Percentiles rank a stretch among this genome's conserved stretches.
phyloP scores from a whole-genome alignment of 2,113 vertebrate genomes.

The Dicrurus megarhynchus region DNA sequence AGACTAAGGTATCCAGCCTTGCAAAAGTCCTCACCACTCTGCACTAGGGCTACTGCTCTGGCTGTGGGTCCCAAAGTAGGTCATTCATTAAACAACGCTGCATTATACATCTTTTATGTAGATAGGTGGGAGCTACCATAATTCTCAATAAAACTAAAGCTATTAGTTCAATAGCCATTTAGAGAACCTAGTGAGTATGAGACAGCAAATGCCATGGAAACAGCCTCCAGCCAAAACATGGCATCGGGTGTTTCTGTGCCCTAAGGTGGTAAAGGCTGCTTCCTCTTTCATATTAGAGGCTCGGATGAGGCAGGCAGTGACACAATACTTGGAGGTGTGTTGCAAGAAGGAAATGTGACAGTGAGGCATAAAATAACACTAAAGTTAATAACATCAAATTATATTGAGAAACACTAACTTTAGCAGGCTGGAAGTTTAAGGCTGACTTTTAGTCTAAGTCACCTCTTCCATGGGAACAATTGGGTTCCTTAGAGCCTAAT shows the following conservation, averaged over 20 bases:
- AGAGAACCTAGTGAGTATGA: not conserved
- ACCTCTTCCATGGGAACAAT: not conserved
- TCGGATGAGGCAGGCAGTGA: not conserved
- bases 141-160: not conserved
- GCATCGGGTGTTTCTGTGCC: not conserved
- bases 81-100: not conserved
- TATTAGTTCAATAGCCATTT: not conserved
- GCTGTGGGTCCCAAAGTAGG: not conserved
- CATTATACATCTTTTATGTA: rapidly evolving
- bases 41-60: not conserved
- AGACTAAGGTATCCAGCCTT: not conserved
- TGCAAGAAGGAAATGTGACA: not conserved
- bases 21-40: not conserved
- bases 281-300: not conserved
- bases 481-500: not conserved
- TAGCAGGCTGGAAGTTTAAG: not conserved
- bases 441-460: not conserved
- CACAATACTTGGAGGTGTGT: not conserved
- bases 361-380: not conserved
- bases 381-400: not conserved
- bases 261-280: not conserved
- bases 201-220: not conserved
- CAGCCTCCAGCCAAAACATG: not conserved
- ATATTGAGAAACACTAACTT: not conserved
- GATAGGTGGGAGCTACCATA: not conserved